A percentile compares a stretch with the other conserved stretches of the same genome.
Evolutionary conservation across 1,140 invertebrate species (phyloP).

Genomic region (Pseudachorutes palmiensis): DNA sequence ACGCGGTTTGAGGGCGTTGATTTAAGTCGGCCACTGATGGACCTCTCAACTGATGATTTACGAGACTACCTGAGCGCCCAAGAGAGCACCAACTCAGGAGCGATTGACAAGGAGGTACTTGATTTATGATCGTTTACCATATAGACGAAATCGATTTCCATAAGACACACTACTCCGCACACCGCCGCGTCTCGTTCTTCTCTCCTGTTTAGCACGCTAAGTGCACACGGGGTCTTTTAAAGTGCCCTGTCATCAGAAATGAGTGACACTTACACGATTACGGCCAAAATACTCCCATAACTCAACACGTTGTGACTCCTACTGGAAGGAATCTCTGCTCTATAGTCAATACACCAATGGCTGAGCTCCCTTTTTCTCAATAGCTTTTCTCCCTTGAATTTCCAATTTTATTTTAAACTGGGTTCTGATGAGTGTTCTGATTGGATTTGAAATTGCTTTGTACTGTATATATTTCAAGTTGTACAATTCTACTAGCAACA

Average conservation of each 20-base stretch:
- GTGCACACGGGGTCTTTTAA: neutral
- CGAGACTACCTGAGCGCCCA: constrained; percentile 17
- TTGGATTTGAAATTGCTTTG: no score
- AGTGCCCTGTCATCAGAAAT: neutral
- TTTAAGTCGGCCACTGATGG: constrained; percentile 29
- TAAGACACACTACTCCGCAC: no score
- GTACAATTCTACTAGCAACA: no score
- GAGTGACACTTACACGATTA: constrained; percentile 1
- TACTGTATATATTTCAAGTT: no score
- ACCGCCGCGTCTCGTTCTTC: neutral
- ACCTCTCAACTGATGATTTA: constrained; percentile 32
- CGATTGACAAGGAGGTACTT: constrained; percentile 15
- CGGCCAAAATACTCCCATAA: neutral
- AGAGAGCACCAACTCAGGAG: neutral
- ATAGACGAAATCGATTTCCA: neutral
- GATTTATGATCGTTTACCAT: constrained; percentile 14
- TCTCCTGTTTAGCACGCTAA: neutral
- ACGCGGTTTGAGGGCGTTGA: constrained; percentile 16
- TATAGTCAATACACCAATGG: no score
- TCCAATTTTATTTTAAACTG: no score
- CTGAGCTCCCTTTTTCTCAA: no score
- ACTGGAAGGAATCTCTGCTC: no score
- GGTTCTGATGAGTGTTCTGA: no score
- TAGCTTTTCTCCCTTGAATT: no score
- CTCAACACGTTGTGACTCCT: no score